A percentile compares a stretch with the other conserved stretches of the same genome.
phyloP scores from a whole-genome alignment of 2,113 vertebrate species.

The Lophochroa leadbeateri region DNA sequence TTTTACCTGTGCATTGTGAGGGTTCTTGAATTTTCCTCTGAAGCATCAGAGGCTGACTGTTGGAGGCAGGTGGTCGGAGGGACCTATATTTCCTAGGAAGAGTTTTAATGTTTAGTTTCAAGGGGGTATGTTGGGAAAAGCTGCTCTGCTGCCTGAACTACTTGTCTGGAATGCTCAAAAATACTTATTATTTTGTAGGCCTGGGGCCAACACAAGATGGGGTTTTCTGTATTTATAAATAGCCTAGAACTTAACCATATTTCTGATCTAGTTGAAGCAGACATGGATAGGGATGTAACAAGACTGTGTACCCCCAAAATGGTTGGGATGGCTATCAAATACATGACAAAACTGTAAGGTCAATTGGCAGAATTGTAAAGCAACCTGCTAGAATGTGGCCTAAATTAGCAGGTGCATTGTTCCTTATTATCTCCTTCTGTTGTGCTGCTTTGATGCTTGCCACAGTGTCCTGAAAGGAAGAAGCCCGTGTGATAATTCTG shows the following conservation, averaged over 20 bases:
- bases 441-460: not conserved
- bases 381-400: not conserved
- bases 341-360: not conserved
- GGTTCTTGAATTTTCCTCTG: not conserved
- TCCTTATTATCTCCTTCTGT: not conserved
- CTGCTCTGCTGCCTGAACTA: not conserved
- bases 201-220: not conserved
- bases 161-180: not conserved
- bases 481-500: not conserved
- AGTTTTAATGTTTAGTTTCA: not conserved
- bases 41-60: not conserved
- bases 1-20: not conserved
- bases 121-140: not conserved
- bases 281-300: not conserved
- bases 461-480: not conserved
- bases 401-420: not conserved
- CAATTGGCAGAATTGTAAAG: not conserved
- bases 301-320: rapidly evolving
- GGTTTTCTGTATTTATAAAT: not conserved
- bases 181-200: not conserved
- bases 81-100: not conserved
- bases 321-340: not conserved
- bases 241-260: not conserved
- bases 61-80: not conserved
- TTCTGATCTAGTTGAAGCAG: not conserved